These are phyloP conservation scores for Reinhardtius hippoglossoides DNA, from an alignment of 2,113 vertebrate genomes.

Conservation along the genomic window DNA sequence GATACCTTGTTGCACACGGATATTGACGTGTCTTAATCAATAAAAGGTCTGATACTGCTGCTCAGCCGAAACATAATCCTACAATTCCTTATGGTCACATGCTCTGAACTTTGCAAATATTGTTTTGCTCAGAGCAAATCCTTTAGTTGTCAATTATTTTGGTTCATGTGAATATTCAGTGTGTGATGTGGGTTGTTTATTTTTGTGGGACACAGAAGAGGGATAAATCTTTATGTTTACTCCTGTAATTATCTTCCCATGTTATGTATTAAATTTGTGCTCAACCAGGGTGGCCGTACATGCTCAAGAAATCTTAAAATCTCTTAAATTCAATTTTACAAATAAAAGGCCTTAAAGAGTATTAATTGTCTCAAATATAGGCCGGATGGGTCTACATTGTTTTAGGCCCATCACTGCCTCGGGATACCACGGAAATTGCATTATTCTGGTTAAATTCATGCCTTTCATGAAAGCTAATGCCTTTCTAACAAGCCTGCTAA, in stretches of 20 bases:
- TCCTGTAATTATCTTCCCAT: background rate
- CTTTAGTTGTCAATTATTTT: constrained; percentile 13
- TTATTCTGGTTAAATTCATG: too few relatives aligned
- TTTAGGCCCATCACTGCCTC: too few relatives aligned
- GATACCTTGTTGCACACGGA: background rate
- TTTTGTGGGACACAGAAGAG: constrained; percentile 2
- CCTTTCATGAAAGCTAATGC: too few relatives aligned
- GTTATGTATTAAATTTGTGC: background rate
- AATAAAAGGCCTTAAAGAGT: too few relatives aligned
- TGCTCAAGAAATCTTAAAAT: too few relatives aligned
- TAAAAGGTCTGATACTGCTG: constrained; percentile 2
- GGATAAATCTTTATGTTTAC: background rate
- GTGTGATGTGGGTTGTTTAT: background rate
- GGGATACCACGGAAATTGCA: too few relatives aligned
- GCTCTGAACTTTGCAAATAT: constrained; percentile 12
- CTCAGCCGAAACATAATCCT: constrained; percentile 10
- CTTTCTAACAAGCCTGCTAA: too few relatives aligned
- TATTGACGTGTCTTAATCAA: constrained; percentile 10
- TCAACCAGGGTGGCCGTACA: too few relatives aligned
- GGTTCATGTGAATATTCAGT: background rate
- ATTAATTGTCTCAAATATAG: too few relatives aligned
- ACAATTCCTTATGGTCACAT: background rate
- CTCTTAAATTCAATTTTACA: too few relatives aligned
- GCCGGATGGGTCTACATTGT: too few relatives aligned
- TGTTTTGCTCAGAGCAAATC: constrained; percentile 16